phyloP scores from a whole-genome alignment of 35 echinoderm and acorn worm genomes.

The Lytechinus variegatus region DNA sequence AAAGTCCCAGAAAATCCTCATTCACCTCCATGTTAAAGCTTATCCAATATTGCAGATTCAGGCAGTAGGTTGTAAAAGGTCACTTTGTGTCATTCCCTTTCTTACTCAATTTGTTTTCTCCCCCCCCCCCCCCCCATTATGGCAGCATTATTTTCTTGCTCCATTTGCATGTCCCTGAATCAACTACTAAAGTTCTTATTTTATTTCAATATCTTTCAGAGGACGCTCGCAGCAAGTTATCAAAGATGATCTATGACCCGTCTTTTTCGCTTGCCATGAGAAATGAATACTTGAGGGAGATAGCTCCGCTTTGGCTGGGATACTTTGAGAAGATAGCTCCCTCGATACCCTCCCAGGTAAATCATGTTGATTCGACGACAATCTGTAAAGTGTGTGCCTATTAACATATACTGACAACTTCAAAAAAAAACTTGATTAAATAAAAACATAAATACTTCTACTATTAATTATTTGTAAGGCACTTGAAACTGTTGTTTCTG shows the following conservation, averaged over 20 bases:
- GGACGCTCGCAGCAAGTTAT: constrained; percentile 78
- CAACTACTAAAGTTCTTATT: background rate
- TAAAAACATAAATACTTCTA: too few species aligned
- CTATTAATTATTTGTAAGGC: too few species aligned
- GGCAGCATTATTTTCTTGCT: background rate
- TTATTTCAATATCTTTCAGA: constrained; percentile 60
- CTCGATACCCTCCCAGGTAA: constrained; percentile 69
- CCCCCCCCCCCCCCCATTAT: background rate
- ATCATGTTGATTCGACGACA: background rate
- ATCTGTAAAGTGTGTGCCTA: too few species aligned
- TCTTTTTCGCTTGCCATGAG: constrained; percentile 72
- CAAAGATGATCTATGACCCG: constrained; percentile 77
- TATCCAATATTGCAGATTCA: too few species aligned
- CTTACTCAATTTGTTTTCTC: too few species aligned
- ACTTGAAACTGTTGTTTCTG: too few species aligned
- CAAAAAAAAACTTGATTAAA: too few species aligned
- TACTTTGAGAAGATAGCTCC: constrained; percentile 92
- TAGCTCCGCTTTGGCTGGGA: constrained; percentile 80
- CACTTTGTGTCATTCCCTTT: too few species aligned
- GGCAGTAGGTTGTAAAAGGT: too few species aligned
- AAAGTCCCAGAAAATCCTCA: too few species aligned
- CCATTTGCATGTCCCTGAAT: background rate
- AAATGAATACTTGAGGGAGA: constrained; percentile 76
- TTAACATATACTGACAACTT: too few species aligned
- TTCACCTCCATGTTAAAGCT: too few species aligned